phyloP scores from a whole-genome alignment of 2,113 vertebrate species.

The Setophaga petechia region DNA sequence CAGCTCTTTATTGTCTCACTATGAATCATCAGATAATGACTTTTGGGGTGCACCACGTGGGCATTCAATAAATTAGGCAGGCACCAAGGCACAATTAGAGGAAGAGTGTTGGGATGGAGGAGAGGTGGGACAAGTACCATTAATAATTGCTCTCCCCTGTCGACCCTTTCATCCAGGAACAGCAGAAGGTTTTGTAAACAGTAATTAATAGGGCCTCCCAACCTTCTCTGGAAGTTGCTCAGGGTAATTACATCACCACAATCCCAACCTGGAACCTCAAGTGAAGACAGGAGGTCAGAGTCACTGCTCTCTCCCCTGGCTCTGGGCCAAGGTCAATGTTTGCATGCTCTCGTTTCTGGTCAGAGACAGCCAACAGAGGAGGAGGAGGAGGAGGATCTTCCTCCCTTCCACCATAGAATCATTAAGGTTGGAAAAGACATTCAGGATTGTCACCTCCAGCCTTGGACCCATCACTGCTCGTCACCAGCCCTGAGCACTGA shows the following conservation, averaged over 20 bases:
- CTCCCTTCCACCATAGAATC: not conserved
- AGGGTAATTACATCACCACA: conserved; percentile 30
- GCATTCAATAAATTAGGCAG: conserved; percentile 48
- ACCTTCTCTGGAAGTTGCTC: conserved; percentile 32
- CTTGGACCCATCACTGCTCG: not conserved
- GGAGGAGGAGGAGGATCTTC: not conserved
- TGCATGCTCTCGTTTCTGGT: conserved; percentile 1
- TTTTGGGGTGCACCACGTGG: conserved; percentile 31
- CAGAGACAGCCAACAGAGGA: not conserved
- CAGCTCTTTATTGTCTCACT: conserved; percentile 22
- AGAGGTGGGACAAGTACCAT: conserved; percentile 46
- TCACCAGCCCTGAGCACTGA: not conserved
- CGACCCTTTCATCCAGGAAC: conserved; percentile 49
- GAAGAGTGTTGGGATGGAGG: conserved; percentile 31
- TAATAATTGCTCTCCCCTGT: conserved; percentile 31
- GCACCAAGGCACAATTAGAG: conserved; percentile 44
- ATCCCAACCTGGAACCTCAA: conserved; percentile 28
- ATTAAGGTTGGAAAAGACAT: not conserved
- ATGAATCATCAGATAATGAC: conserved; percentile 40
- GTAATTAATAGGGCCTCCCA: conserved; percentile 52
- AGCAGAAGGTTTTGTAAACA: conserved; percentile 34
- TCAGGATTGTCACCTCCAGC: not conserved
- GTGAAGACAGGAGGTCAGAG: conserved; percentile 11
- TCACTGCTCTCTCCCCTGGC: not conserved
- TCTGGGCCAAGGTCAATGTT: not conserved